Percentiles rank a stretch among this genome's conserved stretches.
Evolutionary conservation across 2,113 vertebrate species (phyloP).

Genomic region (Sphaerodactylus townsendi): DNA sequence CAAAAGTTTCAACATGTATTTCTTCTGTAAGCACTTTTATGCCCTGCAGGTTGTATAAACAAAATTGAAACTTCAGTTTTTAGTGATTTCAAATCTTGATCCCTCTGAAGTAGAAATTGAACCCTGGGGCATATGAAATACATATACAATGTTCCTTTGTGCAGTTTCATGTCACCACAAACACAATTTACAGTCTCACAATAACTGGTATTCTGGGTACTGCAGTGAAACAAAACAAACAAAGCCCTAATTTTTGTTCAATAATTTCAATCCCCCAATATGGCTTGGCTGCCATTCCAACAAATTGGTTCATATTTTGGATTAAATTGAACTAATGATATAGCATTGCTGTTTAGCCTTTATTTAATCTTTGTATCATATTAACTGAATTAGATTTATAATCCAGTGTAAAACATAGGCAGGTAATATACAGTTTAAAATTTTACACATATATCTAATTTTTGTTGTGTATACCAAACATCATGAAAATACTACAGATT

Average conservation of each 20-base stretch:
- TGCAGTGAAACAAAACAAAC: no score
- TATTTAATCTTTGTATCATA: conserved; percentile 1
- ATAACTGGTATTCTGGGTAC: neutral
- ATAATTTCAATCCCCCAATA: neutral
- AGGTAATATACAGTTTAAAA: neutral
- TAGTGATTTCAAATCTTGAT: neutral
- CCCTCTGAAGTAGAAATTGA: conserved; percentile 17
- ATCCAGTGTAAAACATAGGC: neutral
- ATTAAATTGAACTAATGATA: neutral
- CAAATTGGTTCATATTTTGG: neutral
- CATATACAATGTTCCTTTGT: neutral
- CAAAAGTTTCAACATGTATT: neutral
- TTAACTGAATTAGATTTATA: conserved; percentile 6
- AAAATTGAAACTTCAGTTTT: conserved; percentile 23
- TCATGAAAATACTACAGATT: conserved; percentile 12
- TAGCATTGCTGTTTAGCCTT: neutral
- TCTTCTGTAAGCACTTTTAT: conserved; percentile 18
- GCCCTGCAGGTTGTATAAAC: neutral
- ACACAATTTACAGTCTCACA: neutral
- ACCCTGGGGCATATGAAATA: conserved; percentile 5
- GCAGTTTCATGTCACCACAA: neutral
- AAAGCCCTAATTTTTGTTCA: neutral
- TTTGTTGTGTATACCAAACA: neutral
- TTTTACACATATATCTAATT: neutral
- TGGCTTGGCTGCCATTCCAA: neutral